These are phyloP conservation scores for Eucidaris tribuloides DNA, from an alignment of 35 echinoderm and acorn worm genomes.

Conservation along the genomic window DNA sequence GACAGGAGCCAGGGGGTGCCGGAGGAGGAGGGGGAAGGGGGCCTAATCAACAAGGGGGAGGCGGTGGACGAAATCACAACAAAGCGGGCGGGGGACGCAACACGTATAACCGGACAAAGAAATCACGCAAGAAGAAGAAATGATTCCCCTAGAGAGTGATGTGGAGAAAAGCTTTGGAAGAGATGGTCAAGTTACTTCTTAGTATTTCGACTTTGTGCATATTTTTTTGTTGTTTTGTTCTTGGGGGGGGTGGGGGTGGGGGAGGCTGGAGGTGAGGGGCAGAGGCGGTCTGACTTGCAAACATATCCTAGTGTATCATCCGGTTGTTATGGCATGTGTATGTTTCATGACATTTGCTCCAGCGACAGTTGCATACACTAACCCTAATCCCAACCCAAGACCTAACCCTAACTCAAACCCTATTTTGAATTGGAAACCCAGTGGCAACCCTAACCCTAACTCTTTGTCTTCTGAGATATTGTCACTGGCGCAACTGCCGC, in stretches of 20 bases:
- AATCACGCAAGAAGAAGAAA: constrained; percentile 17
- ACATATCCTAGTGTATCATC: too few relatives aligned
- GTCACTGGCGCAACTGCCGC: too few relatives aligned
- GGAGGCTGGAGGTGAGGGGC: not conserved
- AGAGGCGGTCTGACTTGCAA: too few relatives aligned
- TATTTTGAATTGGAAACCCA: too few relatives aligned
- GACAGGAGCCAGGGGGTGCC: not conserved
- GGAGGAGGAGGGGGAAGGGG: not conserved
- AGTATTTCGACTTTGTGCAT: too few relatives aligned
- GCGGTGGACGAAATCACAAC: not conserved
- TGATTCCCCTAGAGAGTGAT: not conserved
- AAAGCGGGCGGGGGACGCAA: not conserved
- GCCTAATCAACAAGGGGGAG: not conserved
- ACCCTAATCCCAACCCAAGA: constrained; percentile 2
- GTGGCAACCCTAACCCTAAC: too few relatives aligned
- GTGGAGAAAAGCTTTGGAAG: not conserved
- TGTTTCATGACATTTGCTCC: too few relatives aligned
- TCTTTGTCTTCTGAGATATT: too few relatives aligned
- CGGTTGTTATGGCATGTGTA: too few relatives aligned
- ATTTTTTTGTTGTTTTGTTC: too few relatives aligned
- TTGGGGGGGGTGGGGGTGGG: not conserved
- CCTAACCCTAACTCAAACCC: not conserved
- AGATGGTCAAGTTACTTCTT: too few relatives aligned
- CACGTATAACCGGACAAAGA: not conserved
- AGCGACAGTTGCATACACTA: too few relatives aligned